Percentiles rank a stretch among this genome's conserved stretches.
Conservation (phyloP, 35 echinoderm and acorn worm species). For the Antedon bifida region DNA sequence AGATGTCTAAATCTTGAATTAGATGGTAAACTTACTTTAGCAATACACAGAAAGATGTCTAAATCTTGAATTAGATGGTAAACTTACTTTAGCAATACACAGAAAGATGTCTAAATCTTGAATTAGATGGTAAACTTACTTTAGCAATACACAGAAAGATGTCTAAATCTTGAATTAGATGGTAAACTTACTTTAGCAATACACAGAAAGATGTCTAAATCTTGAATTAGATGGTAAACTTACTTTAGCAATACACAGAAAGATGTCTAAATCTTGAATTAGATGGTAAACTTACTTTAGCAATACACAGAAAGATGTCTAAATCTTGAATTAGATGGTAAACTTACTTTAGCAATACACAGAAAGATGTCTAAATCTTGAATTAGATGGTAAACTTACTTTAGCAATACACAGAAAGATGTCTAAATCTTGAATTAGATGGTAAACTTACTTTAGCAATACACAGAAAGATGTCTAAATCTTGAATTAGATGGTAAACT, state of each 20-base stretch:
- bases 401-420: constrained; percentile 56
- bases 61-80: constrained; percentile 60
- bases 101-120: constrained; percentile 58
- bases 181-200: constrained; percentile 54
- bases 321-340: constrained; percentile 60
- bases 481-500: constrained; percentile 44
- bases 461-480: constrained; percentile 59
- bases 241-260: constrained; percentile 67
- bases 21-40: constrained; percentile 47
- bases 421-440: constrained; percentile 65
- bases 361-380: constrained; percentile 58
- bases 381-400: constrained; percentile 43
- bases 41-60: constrained; percentile 62
- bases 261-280: constrained; percentile 52
- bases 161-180: constrained; percentile 65
- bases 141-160: constrained; percentile 56
- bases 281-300: constrained; percentile 47
- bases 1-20: constrained; percentile 52
- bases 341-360: constrained; percentile 57
- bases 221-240: constrained; percentile 44
- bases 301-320: constrained; percentile 62
- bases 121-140: constrained; percentile 43
- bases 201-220: constrained; percentile 59
- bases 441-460: constrained; percentile 54
- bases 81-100: constrained; percentile 57